phyloP scores from a whole-genome alignment of 2,113 vertebrate genomes.

The Elgaria multicarinata region DNA sequence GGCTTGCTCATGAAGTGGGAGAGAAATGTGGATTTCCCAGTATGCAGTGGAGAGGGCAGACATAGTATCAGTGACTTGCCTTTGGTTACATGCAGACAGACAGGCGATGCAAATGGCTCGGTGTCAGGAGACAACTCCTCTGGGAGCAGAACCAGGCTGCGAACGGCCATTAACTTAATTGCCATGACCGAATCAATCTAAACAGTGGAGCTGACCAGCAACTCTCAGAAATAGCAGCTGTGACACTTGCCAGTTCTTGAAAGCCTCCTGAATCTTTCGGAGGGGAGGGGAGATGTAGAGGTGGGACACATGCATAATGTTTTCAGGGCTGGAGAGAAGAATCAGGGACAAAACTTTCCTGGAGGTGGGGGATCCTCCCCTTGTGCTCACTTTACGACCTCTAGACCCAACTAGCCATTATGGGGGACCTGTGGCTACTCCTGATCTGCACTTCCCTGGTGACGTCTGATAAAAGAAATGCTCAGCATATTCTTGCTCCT shows the following conservation, averaged over 20 bases:
- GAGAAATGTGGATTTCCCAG: constrained; percentile 51
- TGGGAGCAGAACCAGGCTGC: accelerated
- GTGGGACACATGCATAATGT: not conserved
- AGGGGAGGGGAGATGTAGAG: not conserved
- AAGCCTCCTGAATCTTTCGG: not conserved
- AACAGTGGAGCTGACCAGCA: not conserved
- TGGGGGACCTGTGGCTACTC: not conserved
- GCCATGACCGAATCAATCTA: constrained; percentile 6
- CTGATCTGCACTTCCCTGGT: too few species aligned
- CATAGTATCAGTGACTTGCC: constrained; percentile 36
- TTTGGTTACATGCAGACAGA: constrained; percentile 21
- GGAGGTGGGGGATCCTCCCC: not conserved
- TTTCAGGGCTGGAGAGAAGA: not conserved
- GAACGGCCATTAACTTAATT: not conserved
- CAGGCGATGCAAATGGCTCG: constrained; percentile 4
- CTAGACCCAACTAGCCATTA: not conserved
- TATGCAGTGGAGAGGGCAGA: constrained; percentile 1
- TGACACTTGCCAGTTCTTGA: not conserved
- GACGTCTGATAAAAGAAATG: not conserved
- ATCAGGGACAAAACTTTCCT: not conserved
- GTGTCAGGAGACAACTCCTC: not conserved
- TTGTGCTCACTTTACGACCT: not conserved
- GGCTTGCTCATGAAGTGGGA: constrained; percentile 8
- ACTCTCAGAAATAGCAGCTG: not conserved
- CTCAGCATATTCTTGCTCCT: not conserved